A percentile compares a stretch with the other conserved stretches of the same genome.
Conservation (phyloP, 2,113 vertebrate species). For the Cynopterus brachyotis region DNA sequence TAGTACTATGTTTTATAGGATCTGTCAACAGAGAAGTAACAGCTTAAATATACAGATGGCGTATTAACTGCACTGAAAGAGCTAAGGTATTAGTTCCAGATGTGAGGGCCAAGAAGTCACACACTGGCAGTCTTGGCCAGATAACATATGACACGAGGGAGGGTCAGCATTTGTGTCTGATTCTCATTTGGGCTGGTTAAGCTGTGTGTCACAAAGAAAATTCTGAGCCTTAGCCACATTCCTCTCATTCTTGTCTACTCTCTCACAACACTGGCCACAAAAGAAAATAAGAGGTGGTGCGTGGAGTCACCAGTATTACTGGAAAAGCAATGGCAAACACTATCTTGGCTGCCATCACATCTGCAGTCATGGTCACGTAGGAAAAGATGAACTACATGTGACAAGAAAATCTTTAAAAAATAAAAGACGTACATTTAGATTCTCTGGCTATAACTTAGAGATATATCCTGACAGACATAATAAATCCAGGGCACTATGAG, state of each 20-base stretch:
- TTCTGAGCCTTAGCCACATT: background rate
- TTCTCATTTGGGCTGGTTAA: background rate
- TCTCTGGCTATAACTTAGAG: background rate
- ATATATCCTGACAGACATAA: background rate
- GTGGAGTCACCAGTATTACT: background rate
- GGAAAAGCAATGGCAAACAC: background rate
- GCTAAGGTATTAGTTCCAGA: background rate
- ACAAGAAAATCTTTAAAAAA: background rate
- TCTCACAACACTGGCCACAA: too few species aligned
- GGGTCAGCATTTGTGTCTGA: background rate
- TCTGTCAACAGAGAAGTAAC: background rate
- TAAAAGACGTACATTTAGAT: background rate
- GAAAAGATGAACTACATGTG: background rate
- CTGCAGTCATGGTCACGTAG: background rate
- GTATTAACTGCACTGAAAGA: background rate
- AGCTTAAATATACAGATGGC: background rate
- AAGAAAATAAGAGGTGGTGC: background rate
- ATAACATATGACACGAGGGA: background rate
- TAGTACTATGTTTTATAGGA: background rate
- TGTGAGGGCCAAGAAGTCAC: background rate
- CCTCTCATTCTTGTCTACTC: background rate
- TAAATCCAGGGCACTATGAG: background rate
- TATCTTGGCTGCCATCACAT: background rate
- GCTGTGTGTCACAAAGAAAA: background rate
- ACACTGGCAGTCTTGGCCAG: background rate